Conservation (phyloP, 2,113 vertebrate species). For the Procavia capensis region DNA sequence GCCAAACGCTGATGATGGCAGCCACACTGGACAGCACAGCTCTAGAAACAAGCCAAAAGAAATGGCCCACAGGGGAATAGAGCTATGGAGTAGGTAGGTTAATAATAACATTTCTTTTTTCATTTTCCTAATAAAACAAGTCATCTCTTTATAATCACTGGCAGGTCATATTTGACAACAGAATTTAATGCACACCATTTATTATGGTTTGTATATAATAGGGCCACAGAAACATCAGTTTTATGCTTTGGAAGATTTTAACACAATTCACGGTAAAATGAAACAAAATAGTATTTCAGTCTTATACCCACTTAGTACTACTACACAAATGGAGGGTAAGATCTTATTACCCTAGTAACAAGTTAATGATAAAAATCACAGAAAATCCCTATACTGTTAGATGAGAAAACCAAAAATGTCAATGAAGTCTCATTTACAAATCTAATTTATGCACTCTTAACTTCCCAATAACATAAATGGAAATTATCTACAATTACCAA, state of each 20-base stretch:
- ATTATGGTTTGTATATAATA: not conserved
- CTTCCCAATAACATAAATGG: conserved; percentile 17
- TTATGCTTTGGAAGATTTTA: not conserved
- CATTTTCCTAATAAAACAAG: conserved; percentile 18
- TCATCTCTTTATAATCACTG: not conserved
- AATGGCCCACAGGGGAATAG: not conserved
- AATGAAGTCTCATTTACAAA: not conserved
- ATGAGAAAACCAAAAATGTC: not conserved
- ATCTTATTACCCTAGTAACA: not conserved
- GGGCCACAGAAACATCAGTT: not conserved
- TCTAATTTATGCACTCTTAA: not conserved
- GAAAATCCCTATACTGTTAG: not conserved
- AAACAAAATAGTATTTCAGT: conserved; percentile 7
- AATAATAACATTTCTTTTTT: not conserved
- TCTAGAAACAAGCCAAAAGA: not conserved
- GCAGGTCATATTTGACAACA: not conserved
- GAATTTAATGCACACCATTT: not conserved
- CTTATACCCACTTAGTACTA: not conserved
- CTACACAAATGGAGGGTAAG: not conserved
- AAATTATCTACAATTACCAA: not conserved
- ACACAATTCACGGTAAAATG: conserved; percentile 23
- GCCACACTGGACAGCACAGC: not conserved
- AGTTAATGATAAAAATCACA: not conserved
- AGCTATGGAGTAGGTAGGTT: not conserved
- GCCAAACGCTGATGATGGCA: not conserved